These are phyloP conservation scores for Gryon sp. DNA, from an alignment of 1,140 invertebrate genomes.

Conservation along the genomic window DNA sequence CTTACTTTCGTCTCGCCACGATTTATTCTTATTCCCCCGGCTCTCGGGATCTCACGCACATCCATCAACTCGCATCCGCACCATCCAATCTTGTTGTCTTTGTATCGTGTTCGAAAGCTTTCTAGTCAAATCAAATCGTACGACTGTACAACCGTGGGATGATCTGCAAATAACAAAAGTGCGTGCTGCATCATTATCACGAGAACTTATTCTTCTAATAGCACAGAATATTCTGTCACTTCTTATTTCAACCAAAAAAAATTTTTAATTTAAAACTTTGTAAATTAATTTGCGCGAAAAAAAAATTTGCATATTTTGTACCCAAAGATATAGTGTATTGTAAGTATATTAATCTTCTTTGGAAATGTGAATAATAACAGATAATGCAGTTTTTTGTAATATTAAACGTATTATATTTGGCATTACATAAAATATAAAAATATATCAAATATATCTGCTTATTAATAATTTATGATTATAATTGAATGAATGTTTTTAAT, in stretches of 20 bases:
- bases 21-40: conserved; percentile 69
- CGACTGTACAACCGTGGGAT: conserved; percentile 78
- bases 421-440: no score
- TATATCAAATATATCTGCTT: no score
- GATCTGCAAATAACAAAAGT: conserved; percentile 78
- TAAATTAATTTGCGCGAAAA: background rate
- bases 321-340: no score
- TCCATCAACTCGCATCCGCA: conserved; percentile 79
- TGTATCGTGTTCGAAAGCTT: conserved; percentile 79
- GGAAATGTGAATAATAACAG: no score
- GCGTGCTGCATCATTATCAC: conserved; percentile 75
- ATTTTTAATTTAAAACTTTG: no score
- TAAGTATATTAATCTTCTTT: no score
- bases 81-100: conserved; percentile 80
- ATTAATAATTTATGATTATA: no score
- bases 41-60: conserved; percentile 78
- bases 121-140: conserved; percentile 80
- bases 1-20: conserved; percentile 65
- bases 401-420: no score
- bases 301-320: background rate
- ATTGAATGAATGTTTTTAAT: no score
- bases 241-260: no score
- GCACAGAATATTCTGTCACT: conserved; percentile 38
- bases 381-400: no score
- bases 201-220: conserved; percentile 40